Evolutionary conservation across 2,888 invertebrate genomes (phyloP), one percentile per base, ranked within the genome.

Genomic region (Pteria penguin): DNA sequence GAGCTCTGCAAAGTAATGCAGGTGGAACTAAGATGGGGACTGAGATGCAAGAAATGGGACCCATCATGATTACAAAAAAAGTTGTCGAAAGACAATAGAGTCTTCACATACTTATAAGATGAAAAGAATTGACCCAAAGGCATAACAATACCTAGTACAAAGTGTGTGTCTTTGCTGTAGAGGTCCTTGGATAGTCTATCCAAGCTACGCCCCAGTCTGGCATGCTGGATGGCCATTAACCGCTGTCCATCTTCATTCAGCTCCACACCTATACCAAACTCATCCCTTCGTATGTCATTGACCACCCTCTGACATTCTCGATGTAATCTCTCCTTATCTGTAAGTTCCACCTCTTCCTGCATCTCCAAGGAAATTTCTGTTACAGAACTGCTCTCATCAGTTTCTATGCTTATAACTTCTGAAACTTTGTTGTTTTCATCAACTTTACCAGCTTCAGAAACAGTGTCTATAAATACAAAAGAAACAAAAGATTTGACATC

Each of bases 201-300:
- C 31, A 92, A 79, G 80, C 91, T 91, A 52, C 92, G 85, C 1
- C 92, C 91, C n/a, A 90, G 86, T 33, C 88, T 82, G 62, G 90
- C 90, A 72, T 90, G 90, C 66, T 91, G 90, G 52, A 86, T 83
- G 72, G 75, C 78, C 88, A 91, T 88, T 66, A 92, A 83, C 14
- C 82, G 82, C 78, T 88, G 79, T 31, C 89, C 90, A 68, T 91
- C 90, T 57, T 86, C 88, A 72, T 86, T 87, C 14, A 92, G 82
- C 60, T 87, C 85, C 18, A 91, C 81, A 14, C 90, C 91, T 22
- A 91, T 86, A 26, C 92, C 92, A 85, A 92, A 92, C 81, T 92
- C 91, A n/a, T 90, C 88, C 18, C 85, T 82, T 4, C 91, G 82
- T 29, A 92, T 92, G 60, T 80, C 66, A n/a, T 91, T 86, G 5